phyloP scores from a whole-genome alignment of 1,140 invertebrate species.

The Dendrolimus kikuchii region DNA sequence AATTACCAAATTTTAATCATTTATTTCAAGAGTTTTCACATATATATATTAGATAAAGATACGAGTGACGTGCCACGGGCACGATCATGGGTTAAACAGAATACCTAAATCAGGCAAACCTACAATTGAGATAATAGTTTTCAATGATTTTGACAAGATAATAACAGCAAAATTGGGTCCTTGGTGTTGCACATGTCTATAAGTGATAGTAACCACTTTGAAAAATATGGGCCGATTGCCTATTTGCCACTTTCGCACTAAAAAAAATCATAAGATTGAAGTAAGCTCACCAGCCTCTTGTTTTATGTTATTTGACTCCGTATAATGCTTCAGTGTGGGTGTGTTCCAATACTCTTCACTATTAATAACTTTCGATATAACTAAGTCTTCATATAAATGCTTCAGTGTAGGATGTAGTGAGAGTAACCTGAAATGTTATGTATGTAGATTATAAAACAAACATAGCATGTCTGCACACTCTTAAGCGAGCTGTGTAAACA shows the following conservation, averaged over 20 bases:
- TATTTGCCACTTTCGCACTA: background rate
- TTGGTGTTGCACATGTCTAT: no score
- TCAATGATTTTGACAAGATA: no score
- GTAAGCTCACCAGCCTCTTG: constrained; percentile 85
- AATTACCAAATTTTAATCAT: no score
- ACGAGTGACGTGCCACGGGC: no score
- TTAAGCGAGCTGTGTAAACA: background rate
- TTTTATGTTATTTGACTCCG: constrained; percentile 79
- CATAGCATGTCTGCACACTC: background rate
- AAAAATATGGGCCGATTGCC: no score
- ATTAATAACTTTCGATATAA: constrained; percentile 93
- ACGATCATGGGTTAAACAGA: no score
- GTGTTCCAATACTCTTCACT: constrained; percentile 98
- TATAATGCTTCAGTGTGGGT: constrained; percentile 84
- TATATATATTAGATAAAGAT: no score
- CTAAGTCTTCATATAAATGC: constrained; percentile 93
- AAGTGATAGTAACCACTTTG: no score
- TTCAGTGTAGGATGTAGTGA: constrained; percentile 87
- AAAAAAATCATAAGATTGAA: background rate
- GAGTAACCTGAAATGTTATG: constrained; percentile 74
- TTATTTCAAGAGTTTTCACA: no score
- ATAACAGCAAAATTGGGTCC: no score
- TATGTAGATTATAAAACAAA: constrained; percentile 8
- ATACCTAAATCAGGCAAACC: no score
- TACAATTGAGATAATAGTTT: no score